Evolutionary conservation across 1,140 invertebrate genomes (phyloP).

Genomic region (Panulirus ornatus): DNA sequence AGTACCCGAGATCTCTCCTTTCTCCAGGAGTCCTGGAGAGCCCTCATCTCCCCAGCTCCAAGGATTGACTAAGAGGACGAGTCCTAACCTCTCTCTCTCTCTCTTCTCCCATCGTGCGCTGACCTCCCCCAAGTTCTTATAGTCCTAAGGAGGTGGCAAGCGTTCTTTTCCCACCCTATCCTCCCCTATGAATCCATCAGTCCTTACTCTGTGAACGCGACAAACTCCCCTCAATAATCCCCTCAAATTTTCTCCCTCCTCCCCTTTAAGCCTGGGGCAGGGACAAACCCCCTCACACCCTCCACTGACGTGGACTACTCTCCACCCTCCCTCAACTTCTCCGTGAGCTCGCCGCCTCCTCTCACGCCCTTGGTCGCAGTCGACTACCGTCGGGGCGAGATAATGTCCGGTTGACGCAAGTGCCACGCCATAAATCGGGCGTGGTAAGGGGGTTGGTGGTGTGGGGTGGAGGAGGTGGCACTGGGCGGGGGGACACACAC

Average conservation of each 20-base stretch:
- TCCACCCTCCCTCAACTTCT: neutral
- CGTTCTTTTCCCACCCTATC: neutral
- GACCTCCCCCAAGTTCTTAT: too few relatives aligned
- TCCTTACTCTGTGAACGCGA: neutral
- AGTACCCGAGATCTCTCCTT: too few relatives aligned
- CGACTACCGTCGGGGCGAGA: neutral
- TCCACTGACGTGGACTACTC: neutral
- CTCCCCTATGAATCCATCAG: neutral
- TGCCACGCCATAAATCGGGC: constrained; percentile 21
- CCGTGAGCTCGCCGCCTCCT: neutral
- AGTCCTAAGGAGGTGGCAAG: too few relatives aligned
- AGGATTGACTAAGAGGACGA: too few relatives aligned
- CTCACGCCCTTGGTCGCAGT: neutral
- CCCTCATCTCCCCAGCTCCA: too few relatives aligned
- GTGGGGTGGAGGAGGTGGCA: too few relatives aligned
- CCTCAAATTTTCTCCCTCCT: neutral
- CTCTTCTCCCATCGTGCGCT: too few relatives aligned
- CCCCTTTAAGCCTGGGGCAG: neutral
- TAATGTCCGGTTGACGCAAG: constrained; percentile 34
- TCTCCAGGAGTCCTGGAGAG: too few relatives aligned
- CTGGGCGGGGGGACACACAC: too few relatives aligned
- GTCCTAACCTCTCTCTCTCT: too few relatives aligned
- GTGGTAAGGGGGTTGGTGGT: too few relatives aligned
- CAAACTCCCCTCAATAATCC: neutral
- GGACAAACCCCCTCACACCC: neutral